Base-by-base conservation (phyloP, 2,113 vertebrate genomes). In the Menura novaehollandiae region DNA sequence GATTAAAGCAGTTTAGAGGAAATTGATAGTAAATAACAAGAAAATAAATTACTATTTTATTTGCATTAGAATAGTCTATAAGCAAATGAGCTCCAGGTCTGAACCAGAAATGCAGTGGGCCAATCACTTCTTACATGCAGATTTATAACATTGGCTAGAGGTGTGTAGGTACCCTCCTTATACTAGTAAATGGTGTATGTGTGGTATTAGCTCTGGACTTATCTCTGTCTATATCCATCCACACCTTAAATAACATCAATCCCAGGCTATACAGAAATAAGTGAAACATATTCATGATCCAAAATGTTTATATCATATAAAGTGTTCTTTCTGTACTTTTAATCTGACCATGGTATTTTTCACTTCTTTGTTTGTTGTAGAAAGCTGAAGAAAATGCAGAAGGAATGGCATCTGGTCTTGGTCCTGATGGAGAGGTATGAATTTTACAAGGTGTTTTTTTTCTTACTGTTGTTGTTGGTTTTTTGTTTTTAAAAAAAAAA, bases 371-470 rank as follows among this genome's bases (percentile, higher is more conserved):
- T 90, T 82, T 92, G 9, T 97, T 97, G 26, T 94, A 99, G 99
- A 99, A 99, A 97, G 98, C 98, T 58, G 99, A 99, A 91, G 99
- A 99, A 96, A 99, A 98, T 41, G 98, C 98, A 6, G 99, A 99
- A 96, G 99, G 98, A 74, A 98, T 99, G 90, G 98, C 98, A 47
- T 98, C 98, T 63, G 98, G 99, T 84, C 97, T 98, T 89, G 99
- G 99, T 91, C 99, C 99, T 15, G 99, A 99, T 96, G 99, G 99
- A 97, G 99, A 99, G 98, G 99, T 99, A 97, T 96, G 97, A 46
- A 68, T 32, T 71, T 52, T 75, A 46, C 2, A 20, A 24, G 11
- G 7, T 19, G 5, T 9, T 67, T 33, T 7, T 8, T 78, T 23
- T 32, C 19, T 9, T 15, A 17, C 27, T 10, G 9, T 53, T 62